Conservation (phyloP, 2,888 invertebrate genomes). For the Drosophila conformis region DNA sequence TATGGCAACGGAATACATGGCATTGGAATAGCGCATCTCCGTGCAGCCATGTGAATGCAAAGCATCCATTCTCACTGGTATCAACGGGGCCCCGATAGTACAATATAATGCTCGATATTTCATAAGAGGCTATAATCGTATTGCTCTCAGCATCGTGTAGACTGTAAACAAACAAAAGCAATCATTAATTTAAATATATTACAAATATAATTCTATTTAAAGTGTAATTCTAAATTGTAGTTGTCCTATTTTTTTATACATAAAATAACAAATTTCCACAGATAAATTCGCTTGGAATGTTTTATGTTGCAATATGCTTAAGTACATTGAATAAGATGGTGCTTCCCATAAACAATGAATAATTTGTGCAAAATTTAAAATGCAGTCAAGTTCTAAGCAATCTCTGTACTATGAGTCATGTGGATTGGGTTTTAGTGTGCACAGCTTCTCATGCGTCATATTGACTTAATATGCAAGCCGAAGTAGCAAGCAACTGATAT, state of each 20-base stretch:
- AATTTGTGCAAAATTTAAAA: neutral
- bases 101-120: conserved; percentile 96
- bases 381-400: neutral
- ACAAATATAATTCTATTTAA: neutral
- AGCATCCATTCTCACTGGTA: conserved; percentile 95
- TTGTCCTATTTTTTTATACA: neutral
- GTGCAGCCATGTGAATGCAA: conserved; percentile 98
- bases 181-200: neutral
- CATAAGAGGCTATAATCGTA: conserved; percentile 93
- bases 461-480: neutral
- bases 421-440: neutral
- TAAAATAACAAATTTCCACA: neutral
- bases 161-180: conserved; percentile 84
- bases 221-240: neutral
- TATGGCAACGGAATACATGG: conserved; percentile 98
- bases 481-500: too few relatives aligned
- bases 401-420: neutral
- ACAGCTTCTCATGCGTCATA: neutral
- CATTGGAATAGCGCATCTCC: conserved; percentile 98
- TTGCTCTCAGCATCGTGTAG: conserved; percentile 92
- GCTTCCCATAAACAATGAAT: neutral
- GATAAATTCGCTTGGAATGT: neutral
- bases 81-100: conserved; percentile 95
- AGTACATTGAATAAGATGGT: neutral
- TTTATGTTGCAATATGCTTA: neutral